Conservation (phyloP, 2,113 vertebrate genomes). For the Romanogobio albipinnatus region DNA sequence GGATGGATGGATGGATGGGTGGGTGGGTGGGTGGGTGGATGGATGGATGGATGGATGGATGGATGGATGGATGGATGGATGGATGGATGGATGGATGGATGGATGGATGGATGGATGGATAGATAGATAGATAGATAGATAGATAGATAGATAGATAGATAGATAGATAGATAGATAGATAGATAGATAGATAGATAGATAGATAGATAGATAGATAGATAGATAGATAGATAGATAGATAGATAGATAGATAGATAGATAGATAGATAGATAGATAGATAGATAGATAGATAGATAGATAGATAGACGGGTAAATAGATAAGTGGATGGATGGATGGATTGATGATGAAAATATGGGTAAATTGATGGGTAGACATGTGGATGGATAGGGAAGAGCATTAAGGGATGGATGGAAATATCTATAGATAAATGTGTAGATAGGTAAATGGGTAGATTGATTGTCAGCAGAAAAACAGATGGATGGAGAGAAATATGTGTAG, state of each 20-base stretch:
- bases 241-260: neutral
- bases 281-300: neutral
- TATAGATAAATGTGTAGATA: neutral
- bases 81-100: too few relatives aligned
- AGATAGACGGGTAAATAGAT: neutral
- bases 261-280: neutral
- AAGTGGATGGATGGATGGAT: neutral
- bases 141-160: too few relatives aligned
- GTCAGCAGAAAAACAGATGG: neutral
- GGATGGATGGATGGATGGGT: too few relatives aligned
- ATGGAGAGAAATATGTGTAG: neutral
- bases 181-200: too few relatives aligned
- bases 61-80: too few relatives aligned
- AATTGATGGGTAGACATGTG: neutral
- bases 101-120: too few relatives aligned
- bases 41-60: too few relatives aligned
- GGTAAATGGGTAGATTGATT: neutral
- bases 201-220: too few relatives aligned
- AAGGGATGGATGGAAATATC: neutral
- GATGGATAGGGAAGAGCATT: neutral
- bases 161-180: too few relatives aligned
- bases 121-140: too few relatives aligned
- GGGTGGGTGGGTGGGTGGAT: too few relatives aligned
- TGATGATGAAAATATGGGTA: neutral
- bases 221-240: neutral